A percentile compares a stretch with the other conserved stretches of the same genome.
phyloP scores from a whole-genome alignment of 2,888 invertebrate species.

The Linhomoeus sp. region DNA sequence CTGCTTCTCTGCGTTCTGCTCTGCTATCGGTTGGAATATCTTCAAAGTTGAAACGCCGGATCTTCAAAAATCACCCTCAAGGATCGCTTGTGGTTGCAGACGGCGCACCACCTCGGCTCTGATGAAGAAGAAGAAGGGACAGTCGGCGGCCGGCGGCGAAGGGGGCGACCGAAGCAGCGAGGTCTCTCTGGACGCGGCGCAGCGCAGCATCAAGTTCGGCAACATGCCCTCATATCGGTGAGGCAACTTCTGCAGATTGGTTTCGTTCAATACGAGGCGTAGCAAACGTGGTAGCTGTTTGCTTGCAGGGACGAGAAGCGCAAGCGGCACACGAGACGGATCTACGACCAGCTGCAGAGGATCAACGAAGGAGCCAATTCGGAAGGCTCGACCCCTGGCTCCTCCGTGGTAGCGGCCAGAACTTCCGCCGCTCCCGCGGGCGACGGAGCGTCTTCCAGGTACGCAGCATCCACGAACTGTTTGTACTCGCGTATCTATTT shows the following conservation, averaged over 20 bases:
- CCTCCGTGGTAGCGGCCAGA: too few relatives aligned
- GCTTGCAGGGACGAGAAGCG: constrained; percentile 18
- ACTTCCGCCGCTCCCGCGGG: too few relatives aligned
- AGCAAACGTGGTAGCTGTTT: not conserved
- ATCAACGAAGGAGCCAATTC: constrained; percentile 22
- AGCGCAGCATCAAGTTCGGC: constrained; percentile 30
- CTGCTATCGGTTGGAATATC: constrained; percentile 29
- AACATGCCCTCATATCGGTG: constrained; percentile 32
- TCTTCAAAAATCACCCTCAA: too few relatives aligned
- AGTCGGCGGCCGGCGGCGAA: too few relatives aligned
- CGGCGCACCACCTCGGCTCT: constrained; percentile 8
- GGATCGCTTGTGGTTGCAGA: constrained; percentile 4
- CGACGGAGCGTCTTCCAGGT: too few relatives aligned
- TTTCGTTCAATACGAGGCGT: not conserved
- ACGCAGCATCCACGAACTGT: too few relatives aligned
- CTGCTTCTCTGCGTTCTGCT: constrained; percentile 30
- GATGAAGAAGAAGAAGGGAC: constrained; percentile 4
- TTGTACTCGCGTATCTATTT: too few relatives aligned
- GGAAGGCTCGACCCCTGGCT: constrained; percentile 12
- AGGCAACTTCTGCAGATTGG: too few relatives aligned
- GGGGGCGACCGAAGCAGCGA: too few relatives aligned
- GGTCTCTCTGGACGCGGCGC: constrained; percentile 1
- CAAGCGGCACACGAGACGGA: constrained; percentile 18
- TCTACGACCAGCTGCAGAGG: constrained; percentile 21
- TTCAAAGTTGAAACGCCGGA: too few relatives aligned